Percentiles rank a stretch among this genome's conserved stretches.
phyloP scores from a whole-genome alignment of 2,797 vertebrate genomes.

The Coracias cyanogaster region DNA sequence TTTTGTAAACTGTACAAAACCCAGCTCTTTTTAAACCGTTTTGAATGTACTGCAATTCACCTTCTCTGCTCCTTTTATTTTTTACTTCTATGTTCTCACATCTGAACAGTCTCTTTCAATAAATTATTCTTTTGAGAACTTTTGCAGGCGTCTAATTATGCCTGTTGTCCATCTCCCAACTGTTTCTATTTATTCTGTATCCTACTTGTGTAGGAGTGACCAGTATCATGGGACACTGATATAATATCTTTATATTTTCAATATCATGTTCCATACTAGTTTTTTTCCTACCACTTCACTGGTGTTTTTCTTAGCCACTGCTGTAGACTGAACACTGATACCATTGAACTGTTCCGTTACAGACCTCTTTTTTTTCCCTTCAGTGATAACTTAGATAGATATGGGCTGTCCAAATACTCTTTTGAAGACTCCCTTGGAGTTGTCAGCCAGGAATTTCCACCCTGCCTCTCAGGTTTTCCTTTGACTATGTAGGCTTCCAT shows the following conservation, averaged over 20 bases:
- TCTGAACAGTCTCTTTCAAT: conserved; percentile 67
- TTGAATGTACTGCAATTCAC: conserved; percentile 68
- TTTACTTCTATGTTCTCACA: conserved; percentile 47
- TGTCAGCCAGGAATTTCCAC: conserved; percentile 55
- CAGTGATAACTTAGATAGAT: conserved; percentile 37
- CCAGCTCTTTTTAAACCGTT: conserved; percentile 5
- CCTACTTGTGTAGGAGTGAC: neutral
- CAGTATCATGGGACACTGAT: neutral
- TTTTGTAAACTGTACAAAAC: conserved; percentile 73
- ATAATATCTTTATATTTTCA: conserved; percentile 55
- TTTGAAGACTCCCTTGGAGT: conserved; percentile 42
- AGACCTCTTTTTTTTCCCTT: neutral
- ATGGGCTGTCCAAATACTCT: conserved; percentile 7
- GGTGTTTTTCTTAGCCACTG: conserved; percentile 42
- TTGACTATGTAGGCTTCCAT: neutral
- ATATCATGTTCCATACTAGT: neutral
- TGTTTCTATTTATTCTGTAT: conserved; percentile 42
- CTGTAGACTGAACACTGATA: conserved; percentile 15
- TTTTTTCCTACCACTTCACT: conserved; percentile 25
- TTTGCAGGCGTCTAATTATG: conserved; percentile 50
- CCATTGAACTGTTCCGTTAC: neutral
- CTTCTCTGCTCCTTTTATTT: conserved; percentile 58
- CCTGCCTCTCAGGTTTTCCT: neutral
- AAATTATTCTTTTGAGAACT: conserved; percentile 62
- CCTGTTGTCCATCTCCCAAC: conserved; percentile 44